Conservation (phyloP, 1,140 invertebrate species). For the Macrosteles quadrilineatus region DNA sequence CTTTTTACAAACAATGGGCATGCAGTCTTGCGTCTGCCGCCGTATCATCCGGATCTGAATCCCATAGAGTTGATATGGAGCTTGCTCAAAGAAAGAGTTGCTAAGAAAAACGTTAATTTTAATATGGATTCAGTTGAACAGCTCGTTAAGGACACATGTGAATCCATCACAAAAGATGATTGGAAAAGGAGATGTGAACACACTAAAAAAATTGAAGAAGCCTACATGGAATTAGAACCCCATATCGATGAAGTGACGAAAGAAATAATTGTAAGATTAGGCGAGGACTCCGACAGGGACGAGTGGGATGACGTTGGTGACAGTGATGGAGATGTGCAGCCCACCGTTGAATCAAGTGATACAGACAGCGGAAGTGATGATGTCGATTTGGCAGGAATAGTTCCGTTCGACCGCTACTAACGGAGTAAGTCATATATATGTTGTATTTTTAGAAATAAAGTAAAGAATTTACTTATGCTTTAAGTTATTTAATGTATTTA, state of each 20-base stretch:
- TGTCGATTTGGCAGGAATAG: too few relatives aligned
- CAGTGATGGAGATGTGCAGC: too few relatives aligned
- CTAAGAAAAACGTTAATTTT: constrained; percentile 16
- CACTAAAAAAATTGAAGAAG: constrained; percentile 5
- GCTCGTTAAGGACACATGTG: neutral
- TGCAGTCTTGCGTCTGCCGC: constrained; percentile 13
- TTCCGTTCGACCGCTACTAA: too few relatives aligned
- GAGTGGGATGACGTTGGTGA: neutral
- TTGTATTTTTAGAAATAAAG: too few relatives aligned
- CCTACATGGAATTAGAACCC: neutral
- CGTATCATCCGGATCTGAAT: constrained; percentile 28
- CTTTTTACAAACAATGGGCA: neutral
- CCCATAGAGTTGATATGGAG: constrained; percentile 18
- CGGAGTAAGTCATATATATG: too few relatives aligned
- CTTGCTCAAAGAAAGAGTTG: constrained; percentile 5
- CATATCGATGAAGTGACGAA: neutral
- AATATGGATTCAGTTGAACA: neutral
- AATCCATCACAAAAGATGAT: neutral
- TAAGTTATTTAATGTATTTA: too few relatives aligned
- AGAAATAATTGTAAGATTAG: constrained; percentile 12
- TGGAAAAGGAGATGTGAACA: constrained; percentile 20
- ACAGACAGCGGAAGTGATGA: too few relatives aligned
- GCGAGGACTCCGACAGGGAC: constrained; percentile 31
- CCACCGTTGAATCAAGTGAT: too few relatives aligned
- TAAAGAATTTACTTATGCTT: too few relatives aligned